These are phyloP conservation scores for Cathartes aura DNA, from an alignment of 2,113 vertebrate genomes.

Conservation along the genomic window DNA sequence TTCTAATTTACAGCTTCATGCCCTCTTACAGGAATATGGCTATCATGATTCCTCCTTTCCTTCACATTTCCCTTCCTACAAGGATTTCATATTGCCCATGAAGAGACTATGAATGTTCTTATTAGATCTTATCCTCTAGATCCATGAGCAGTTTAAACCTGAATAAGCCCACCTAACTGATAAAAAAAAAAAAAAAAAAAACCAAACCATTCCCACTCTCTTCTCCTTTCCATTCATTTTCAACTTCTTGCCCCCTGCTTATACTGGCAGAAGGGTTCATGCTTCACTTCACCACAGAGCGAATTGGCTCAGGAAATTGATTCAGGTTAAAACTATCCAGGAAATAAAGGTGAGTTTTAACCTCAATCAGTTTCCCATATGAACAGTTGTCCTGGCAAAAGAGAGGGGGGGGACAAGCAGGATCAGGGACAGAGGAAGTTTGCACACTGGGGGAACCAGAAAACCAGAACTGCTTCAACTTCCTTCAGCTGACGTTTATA, in stretches of 20 bases:
- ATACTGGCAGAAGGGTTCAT: not conserved
- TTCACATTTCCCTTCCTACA: not conserved
- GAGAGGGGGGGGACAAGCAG: not conserved
- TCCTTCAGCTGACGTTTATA: not conserved
- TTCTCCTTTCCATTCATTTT: not conserved
- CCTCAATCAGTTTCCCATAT: not conserved
- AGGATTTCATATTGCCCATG: not conserved
- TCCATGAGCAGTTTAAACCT: not conserved
- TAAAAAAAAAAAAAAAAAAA: not conserved
- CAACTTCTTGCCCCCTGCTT: not conserved
- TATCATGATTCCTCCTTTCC: not conserved
- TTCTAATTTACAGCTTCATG: constrained; percentile 43
- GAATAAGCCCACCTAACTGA: not conserved
- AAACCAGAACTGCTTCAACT: not conserved
- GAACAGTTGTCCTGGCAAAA: not conserved
- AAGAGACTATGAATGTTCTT: not conserved
- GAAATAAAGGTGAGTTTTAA: constrained; percentile 9
- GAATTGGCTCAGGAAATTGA: not conserved
- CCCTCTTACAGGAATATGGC: not conserved
- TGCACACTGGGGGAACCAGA: not conserved
- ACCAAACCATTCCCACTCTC: not conserved
- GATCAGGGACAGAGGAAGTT: not conserved
- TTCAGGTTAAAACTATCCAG: not conserved
- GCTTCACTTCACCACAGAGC: not conserved
- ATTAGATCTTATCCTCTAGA: not conserved